Evolutionary conservation across 2,888 invertebrate genomes (phyloP).

Genomic region (Cyaniris semiargus): DNA sequence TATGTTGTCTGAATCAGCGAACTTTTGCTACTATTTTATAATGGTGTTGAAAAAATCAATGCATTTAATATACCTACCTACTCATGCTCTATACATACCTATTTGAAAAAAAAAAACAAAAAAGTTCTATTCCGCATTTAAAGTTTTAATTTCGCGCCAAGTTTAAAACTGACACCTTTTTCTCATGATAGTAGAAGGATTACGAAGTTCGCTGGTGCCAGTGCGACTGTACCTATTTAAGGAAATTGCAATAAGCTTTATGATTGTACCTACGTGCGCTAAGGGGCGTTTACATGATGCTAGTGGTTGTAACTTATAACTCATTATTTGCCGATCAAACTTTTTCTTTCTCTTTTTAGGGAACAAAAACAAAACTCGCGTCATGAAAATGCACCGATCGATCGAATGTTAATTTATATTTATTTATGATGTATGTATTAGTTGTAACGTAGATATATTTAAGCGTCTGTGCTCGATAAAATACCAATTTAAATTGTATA

Average conservation of each 20-base stretch:
- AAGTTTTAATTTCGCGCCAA: neutral
- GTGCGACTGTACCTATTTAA: slow-evolving; percentile 50
- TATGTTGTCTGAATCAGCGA: slow-evolving; percentile 41
- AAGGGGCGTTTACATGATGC: slow-evolving; percentile 35
- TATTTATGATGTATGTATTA: slow-evolving; percentile 60
- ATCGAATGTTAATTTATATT: slow-evolving; percentile 60
- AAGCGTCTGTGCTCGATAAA: slow-evolving; percentile 22
- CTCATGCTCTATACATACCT: neutral
- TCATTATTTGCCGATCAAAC: neutral
- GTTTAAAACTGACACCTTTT: neutral
- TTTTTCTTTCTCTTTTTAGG: neutral
- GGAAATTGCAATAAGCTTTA: slow-evolving; percentile 65
- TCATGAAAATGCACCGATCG: slow-evolving; percentile 34
- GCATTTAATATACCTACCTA: slow-evolving; percentile 9
- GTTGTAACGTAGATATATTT: slow-evolving; percentile 41
- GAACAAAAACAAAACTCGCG: neutral
- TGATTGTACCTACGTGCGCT: slow-evolving; percentile 63
- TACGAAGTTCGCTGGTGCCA: slow-evolving; percentile 51
- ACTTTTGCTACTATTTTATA: slow-evolving; percentile 32
- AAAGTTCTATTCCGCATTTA: neutral
- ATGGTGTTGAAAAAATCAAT: neutral
- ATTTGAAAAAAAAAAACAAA: neutral
- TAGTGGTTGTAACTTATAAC: neutral
- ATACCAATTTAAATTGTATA: slow-evolving; percentile 23
- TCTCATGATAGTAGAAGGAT: slow-evolving; percentile 31